Conservation (phyloP, 2,113 vertebrate species). For the Nettapus auritus region DNA sequence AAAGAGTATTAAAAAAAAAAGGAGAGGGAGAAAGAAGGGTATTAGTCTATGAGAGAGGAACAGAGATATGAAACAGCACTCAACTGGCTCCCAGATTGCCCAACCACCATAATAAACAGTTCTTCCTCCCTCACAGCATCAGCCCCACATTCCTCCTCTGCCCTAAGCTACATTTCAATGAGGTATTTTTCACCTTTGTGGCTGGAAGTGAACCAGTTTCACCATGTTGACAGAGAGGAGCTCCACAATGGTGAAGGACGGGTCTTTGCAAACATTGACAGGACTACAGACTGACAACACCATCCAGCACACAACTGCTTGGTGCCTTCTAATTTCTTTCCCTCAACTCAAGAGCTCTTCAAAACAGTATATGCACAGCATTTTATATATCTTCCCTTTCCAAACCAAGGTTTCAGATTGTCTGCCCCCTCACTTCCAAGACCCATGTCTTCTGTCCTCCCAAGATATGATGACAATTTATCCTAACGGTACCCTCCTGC, state of each 20-base stretch:
- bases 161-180: neutral
- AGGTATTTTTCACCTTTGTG: neutral
- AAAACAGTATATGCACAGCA: neutral
- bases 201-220: neutral
- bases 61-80: neutral
- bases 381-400: neutral
- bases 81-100: neutral
- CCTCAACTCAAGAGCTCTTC: neutral
- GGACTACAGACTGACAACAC: accelerated
- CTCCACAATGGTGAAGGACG: accelerated
- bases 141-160: neutral
- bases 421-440: neutral
- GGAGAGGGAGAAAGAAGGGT: neutral
- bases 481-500: neutral
- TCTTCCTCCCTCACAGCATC: neutral
- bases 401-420: neutral
- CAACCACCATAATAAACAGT: neutral
- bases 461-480: neutral
- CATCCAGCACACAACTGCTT: accelerated
- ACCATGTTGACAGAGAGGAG: neutral
- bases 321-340: neutral
- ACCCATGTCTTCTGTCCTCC: neutral
- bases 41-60: neutral
- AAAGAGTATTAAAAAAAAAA: neutral
- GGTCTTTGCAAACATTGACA: neutral